Conservation (phyloP, 2,113 vertebrate species). For the Dissostichus mawsoni region DNA sequence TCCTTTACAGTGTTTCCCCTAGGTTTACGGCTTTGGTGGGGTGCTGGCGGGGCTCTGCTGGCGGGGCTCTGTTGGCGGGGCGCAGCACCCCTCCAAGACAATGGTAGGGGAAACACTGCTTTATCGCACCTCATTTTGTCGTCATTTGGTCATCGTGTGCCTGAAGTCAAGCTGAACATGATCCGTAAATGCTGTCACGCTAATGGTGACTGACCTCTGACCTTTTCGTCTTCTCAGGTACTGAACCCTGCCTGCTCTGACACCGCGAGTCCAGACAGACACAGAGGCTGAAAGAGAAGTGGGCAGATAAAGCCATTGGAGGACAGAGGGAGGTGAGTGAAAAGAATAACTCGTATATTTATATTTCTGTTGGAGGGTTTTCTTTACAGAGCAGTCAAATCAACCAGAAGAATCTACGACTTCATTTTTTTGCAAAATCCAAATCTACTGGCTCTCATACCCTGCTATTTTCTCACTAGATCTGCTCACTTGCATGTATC, state of each 20-base stretch:
- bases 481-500: not conserved
- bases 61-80: too few species aligned
- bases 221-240: slow-evolving; percentile 64
- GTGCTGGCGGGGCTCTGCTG: too few species aligned
- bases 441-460: not conserved
- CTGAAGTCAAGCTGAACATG: slow-evolving; percentile 26
- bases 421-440: not conserved
- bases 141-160: not conserved
- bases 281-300: slow-evolving; percentile 22
- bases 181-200: slow-evolving; percentile 31
- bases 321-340: slow-evolving; percentile 67
- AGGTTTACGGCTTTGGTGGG: too few species aligned
- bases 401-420: not conserved
- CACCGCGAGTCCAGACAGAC: slow-evolving; percentile 45
- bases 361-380: not conserved
- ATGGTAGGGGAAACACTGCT: too few species aligned
- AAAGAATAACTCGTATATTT: not conserved
- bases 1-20: too few species aligned
- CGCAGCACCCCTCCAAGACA: too few species aligned
- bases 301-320: slow-evolving; percentile 39
- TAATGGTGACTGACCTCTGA: slow-evolving; percentile 42
- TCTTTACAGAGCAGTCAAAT: not conserved
- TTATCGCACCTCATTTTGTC: not conserved
- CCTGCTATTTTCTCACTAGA: not conserved
- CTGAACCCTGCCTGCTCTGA: slow-evolving; percentile 51